These are phyloP conservation scores for Odontocolon sp. DNA, from an alignment of 2,888 invertebrate species.

Conservation along the genomic window DNA sequence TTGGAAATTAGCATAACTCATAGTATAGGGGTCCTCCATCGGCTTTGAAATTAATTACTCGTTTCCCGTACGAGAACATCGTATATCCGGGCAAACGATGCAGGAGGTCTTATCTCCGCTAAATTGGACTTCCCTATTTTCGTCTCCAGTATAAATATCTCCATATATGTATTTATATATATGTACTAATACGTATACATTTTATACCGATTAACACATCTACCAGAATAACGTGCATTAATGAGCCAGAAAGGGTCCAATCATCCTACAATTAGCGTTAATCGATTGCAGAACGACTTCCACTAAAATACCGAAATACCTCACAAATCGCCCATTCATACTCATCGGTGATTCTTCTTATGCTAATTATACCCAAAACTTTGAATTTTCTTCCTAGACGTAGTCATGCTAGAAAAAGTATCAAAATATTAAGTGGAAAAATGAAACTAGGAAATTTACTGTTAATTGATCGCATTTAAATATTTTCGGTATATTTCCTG, in stretches of 20 bases:
- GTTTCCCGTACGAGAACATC: constrained; percentile 8
- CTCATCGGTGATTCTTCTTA: background rate
- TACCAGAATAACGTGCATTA: background rate
- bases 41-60: background rate
- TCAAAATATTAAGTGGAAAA: too few species aligned
- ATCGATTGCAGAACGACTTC: background rate
- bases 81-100: constrained; percentile 5
- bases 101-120: constrained; percentile 21
- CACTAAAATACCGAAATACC: background rate
- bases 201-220: background rate
- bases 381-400: too few species aligned
- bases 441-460: too few species aligned
- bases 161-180: background rate
- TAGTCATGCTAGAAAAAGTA: too few species aligned
- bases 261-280: constrained; percentile 8
- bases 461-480: too few species aligned
- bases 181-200: background rate
- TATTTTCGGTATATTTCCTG: too few species aligned
- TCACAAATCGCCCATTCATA: background rate
- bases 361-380: too few species aligned
- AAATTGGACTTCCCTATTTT: constrained; percentile 32
- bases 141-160: constrained; percentile 6
- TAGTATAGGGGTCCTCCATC: constrained; percentile 6
- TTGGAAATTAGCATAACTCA: background rate
- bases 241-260: constrained; percentile 1